phyloP scores from a whole-genome alignment of 2,797 vertebrate species.

The Catamblyrhynchus diadema region DNA sequence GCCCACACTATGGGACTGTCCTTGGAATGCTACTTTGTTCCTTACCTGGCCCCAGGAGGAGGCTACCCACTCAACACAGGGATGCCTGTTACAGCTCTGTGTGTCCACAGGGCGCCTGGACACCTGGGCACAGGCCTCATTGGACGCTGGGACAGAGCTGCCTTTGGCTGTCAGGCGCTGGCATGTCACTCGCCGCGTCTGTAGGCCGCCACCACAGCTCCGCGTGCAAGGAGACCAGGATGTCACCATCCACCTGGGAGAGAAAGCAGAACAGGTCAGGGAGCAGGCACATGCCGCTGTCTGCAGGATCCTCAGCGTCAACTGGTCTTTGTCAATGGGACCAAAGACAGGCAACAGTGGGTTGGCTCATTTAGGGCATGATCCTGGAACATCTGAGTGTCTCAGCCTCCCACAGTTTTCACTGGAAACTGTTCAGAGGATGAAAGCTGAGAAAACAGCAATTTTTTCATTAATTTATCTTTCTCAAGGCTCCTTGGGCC shows the following conservation, averaged over 20 bases:
- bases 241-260: constrained; percentile 85
- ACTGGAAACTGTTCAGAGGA: not conserved
- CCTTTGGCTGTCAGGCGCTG: constrained; percentile 76
- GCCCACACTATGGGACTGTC: not conserved
- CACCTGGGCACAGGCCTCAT: constrained; percentile 74
- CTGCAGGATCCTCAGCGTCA: not conserved
- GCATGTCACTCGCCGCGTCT: constrained; percentile 86
- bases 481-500: not conserved
- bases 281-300: fast-evolving
- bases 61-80: constrained; percentile 85
- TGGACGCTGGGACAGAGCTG: constrained; percentile 72
- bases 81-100: constrained; percentile 83
- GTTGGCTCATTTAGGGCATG: not conserved
- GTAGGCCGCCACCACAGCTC: constrained; percentile 87
- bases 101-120: constrained; percentile 83
- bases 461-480: not conserved
- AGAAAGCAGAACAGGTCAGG: not conserved
- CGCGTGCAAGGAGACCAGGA: constrained; percentile 87
- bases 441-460: not conserved
- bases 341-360: not conserved
- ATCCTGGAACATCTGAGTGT: not conserved
- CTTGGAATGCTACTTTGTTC: not conserved
- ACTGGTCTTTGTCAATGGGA: not conserved
- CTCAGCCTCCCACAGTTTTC: not conserved
- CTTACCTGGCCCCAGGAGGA: constrained; percentile 81